A percentile compares a stretch with the other conserved stretches of the same genome.
phyloP scores from a whole-genome alignment of 2,797 vertebrate genomes.

The Spea hammondii region DNA sequence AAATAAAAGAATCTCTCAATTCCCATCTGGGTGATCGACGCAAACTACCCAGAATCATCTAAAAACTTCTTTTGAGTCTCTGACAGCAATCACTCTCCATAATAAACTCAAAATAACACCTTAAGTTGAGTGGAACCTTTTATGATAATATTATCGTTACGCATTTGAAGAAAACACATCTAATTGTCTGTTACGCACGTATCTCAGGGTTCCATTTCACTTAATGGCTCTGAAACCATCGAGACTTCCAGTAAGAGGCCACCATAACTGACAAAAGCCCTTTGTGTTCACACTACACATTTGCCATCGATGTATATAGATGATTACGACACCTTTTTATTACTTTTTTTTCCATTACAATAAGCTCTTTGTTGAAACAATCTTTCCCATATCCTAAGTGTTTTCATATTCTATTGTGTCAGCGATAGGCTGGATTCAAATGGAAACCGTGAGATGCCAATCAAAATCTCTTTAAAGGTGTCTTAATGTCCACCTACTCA shows the following conservation, averaged over 20 bases:
- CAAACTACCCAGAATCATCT: no score
- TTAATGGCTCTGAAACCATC: neutral
- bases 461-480: conserved; percentile 57
- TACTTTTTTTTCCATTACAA: conserved; percentile 28
- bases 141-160: neutral
- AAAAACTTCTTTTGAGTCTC: no score
- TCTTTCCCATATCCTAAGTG: conserved; percentile 22
- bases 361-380: conserved; percentile 24
- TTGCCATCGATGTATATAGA: conserved; percentile 1
- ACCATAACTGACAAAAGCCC: neutral
- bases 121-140: neutral
- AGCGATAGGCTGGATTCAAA: conserved; percentile 38
- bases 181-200: no score
- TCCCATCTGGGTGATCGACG: no score
- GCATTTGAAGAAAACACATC: neutral
- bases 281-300: neutral
- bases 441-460: conserved; percentile 52
- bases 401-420: conserved; percentile 40
- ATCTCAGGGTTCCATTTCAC: neutral
- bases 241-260: neutral
- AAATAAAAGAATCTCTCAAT: no score
- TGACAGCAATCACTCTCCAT: neutral
- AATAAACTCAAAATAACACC: neutral
- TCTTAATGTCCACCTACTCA: conserved; percentile 57
- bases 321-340: conserved; percentile 10